Evolutionary conservation across 53 echinoderm and acorn worm species (phyloP).

Genomic region (Stichopus horrens): DNA sequence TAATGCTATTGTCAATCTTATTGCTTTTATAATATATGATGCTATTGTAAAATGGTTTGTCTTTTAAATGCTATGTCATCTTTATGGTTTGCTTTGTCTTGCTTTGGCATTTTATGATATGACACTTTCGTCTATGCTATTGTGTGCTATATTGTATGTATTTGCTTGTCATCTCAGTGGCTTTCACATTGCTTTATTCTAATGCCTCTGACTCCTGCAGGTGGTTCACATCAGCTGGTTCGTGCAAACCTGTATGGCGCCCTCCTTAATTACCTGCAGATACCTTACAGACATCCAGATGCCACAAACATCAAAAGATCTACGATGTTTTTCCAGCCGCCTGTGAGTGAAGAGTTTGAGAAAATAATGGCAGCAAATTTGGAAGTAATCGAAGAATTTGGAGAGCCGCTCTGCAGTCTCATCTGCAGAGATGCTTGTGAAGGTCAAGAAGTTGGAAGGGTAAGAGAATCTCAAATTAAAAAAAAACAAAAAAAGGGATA

Average conservation of each 20-base stretch:
- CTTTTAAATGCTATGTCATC: too few relatives aligned
- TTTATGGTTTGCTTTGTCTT: too few relatives aligned
- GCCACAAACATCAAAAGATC: conserved; percentile 63
- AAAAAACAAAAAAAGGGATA: background rate
- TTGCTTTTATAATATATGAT: too few relatives aligned
- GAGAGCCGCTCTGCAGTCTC: conserved; percentile 80
- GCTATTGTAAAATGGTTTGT: too few relatives aligned
- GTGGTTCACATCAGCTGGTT: conserved; percentile 80
- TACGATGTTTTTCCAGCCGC: conserved; percentile 49
- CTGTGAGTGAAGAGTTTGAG: conserved; percentile 85
- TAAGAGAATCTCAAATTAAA: conserved; percentile 35
- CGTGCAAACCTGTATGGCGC: conserved; percentile 87
- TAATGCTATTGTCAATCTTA: too few relatives aligned
- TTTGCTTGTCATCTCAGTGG: too few relatives aligned
- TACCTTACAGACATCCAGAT: conserved; percentile 79
- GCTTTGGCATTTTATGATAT: too few relatives aligned
- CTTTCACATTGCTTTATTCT: background rate
- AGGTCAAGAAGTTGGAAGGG: conserved; percentile 91
- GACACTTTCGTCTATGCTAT: too few relatives aligned
- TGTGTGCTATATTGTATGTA: too few relatives aligned
- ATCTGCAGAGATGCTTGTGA: conserved; percentile 94
- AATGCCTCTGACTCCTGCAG: conserved; percentile 33
- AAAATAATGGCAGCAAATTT: conserved; percentile 73
- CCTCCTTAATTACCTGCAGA: conserved; percentile 86
- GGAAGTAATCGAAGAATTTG: conserved; percentile 77